Evolutionary conservation across 2,888 invertebrate genomes (phyloP).

Genomic region (Andrena haemorrhoa): DNA sequence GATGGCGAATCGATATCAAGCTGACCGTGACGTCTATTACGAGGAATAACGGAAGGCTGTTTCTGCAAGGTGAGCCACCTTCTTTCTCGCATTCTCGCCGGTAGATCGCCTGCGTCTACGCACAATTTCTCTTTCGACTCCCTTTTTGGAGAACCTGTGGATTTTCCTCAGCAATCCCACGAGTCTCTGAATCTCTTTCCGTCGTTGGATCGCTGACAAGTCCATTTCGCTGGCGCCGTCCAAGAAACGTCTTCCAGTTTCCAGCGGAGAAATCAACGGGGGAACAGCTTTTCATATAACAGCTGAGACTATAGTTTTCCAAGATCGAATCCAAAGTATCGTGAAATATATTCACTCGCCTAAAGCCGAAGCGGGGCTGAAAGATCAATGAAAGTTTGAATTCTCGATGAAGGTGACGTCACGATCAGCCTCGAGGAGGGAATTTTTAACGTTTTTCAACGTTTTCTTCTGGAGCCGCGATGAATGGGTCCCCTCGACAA

Average conservation of each 20-base stretch:
- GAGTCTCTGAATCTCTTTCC: background rate
- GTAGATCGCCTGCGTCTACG: background rate
- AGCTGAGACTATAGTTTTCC: too few species aligned
- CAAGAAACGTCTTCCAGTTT: too few species aligned
- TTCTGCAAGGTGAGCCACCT: constrained; percentile 72
- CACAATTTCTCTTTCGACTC: constrained; percentile 58
- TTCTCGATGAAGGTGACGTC: background rate
- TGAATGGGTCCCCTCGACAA: constrained; percentile 66
- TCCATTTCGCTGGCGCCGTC: background rate
- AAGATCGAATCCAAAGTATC: too few species aligned
- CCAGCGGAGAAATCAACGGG: too few species aligned
- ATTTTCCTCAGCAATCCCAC: background rate
- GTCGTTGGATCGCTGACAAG: background rate
- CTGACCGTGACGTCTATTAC: constrained; percentile 51
- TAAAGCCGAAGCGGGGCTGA: background rate
- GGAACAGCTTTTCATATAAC: too few species aligned
- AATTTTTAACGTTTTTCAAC: constrained; percentile 23
- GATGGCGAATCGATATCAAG: constrained; percentile 47
- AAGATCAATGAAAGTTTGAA: constrained; percentile 1
- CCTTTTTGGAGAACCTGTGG: constrained; percentile 34
- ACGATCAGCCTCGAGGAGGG: background rate
- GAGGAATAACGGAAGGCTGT: constrained; percentile 68
- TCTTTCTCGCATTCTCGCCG: constrained; percentile 39
- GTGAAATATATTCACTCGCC: too few species aligned
- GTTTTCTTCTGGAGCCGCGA: constrained; percentile 19